Evolutionary conservation across 2,888 invertebrate species (phyloP).

Genomic region (Bellardia bayeri): DNA sequence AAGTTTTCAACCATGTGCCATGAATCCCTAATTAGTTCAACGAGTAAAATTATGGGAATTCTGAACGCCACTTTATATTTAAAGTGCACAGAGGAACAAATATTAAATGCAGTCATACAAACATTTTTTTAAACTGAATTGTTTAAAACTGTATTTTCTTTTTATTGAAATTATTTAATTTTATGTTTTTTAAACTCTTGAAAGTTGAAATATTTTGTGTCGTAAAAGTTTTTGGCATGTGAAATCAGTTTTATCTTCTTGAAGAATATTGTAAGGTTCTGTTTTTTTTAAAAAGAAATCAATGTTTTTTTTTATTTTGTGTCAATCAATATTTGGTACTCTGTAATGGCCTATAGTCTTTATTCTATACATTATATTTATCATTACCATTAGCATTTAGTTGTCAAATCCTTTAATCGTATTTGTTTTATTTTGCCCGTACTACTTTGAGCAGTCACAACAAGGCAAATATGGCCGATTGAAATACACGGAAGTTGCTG

Average conservation of each 20-base stretch:
- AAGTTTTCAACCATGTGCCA: constrained; percentile 61
- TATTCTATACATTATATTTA: constrained; percentile 19
- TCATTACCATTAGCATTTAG: constrained; percentile 20
- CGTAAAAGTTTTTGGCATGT: background rate
- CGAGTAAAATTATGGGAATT: constrained; percentile 71
- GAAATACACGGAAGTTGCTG: constrained; percentile 67
- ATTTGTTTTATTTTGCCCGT: constrained; percentile 48
- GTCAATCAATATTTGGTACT: background rate
- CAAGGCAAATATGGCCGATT: constrained; percentile 38
- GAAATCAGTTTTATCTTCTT: too few relatives aligned
- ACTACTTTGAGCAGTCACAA: background rate
- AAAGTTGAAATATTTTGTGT: too few relatives aligned
- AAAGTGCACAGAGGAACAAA: constrained; percentile 53
- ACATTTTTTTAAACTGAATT: background rate
- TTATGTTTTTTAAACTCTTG: too few relatives aligned
- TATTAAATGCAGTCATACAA: constrained; percentile 35
- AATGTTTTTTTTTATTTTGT: background rate
- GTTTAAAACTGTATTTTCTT: background rate
- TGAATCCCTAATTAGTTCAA: constrained; percentile 70
- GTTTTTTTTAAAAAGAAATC: too few relatives aligned
- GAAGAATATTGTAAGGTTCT: too few relatives aligned
- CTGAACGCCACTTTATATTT: constrained; percentile 67
- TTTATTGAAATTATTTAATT: background rate
- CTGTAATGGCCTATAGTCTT: constrained; percentile 10
- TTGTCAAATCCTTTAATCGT: constrained; percentile 56